A percentile compares a stretch with the other conserved stretches of the same genome.
Conservation (phyloP, 2,113 vertebrate species). For the Mellivora capensis region DNA sequence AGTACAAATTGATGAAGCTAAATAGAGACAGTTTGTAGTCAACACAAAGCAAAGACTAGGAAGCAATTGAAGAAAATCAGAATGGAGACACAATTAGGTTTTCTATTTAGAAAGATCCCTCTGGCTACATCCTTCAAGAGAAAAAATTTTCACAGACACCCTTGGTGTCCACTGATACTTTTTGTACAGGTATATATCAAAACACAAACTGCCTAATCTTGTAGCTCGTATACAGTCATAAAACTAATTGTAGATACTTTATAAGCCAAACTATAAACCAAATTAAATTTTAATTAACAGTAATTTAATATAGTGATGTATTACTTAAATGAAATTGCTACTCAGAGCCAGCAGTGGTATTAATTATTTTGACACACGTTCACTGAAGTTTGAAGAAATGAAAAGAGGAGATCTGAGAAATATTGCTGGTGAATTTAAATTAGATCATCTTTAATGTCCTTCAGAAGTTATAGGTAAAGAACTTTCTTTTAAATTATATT, state of each 20-base stretch:
- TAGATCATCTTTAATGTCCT: background rate
- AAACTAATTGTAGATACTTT: background rate
- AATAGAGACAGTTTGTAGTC: background rate
- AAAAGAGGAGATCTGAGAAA: slow-evolving; percentile 27
- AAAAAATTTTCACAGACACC: background rate
- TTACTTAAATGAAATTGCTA: slow-evolving; percentile 25
- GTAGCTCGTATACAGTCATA: background rate
- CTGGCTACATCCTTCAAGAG: background rate
- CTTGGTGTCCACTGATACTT: background rate
- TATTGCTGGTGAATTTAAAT: background rate
- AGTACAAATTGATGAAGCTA: background rate
- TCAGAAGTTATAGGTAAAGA: slow-evolving; percentile 6
- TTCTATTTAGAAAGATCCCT: background rate
- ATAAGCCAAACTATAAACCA: slow-evolving; percentile 18
- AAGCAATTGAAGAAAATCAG: background rate
- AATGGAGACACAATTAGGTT: background rate
- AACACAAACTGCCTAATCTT: background rate
- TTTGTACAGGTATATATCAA: background rate
- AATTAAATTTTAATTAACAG: slow-evolving; percentile 32
- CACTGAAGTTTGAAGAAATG: background rate
- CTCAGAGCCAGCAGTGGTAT: background rate
- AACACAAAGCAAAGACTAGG: background rate
- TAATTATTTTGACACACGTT: slow-evolving; percentile 9
- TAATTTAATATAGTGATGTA: background rate
- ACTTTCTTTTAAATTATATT: background rate